Evolutionary conservation across 2,797 vertebrate genomes (phyloP).

Genomic region (Leptoclinus maculatus): DNA sequence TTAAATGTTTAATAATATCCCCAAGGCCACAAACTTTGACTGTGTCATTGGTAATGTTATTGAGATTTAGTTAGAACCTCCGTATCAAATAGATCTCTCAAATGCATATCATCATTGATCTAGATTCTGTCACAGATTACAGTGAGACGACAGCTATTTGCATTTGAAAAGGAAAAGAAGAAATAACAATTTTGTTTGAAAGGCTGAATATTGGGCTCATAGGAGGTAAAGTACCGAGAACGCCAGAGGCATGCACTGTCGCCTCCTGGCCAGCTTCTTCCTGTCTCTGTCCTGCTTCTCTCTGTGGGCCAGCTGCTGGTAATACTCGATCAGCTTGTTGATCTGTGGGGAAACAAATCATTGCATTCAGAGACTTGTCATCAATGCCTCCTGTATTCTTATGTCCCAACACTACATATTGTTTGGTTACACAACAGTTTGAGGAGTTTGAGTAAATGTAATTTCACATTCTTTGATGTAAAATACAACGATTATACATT

Average conservation of each 20-base stretch:
- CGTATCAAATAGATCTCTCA: not conserved
- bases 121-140: not conserved
- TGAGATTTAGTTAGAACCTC: not conserved
- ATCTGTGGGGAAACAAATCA: conserved; percentile 83
- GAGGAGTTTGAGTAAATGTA: not conserved
- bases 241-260: conserved; percentile 96
- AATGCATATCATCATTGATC: not conserved
- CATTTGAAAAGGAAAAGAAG: conserved; percentile 24
- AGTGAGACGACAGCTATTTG: conserved; percentile 19
- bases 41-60: not conserved
- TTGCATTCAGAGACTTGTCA: not conserved
- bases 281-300: conserved; percentile 97
- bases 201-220: conserved; percentile 11
- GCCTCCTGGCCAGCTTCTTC: conserved; percentile 95
- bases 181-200: not conserved
- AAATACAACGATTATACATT: not conserved
- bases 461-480: no score
- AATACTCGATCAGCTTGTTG: conserved; percentile 98
- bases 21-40: not conserved
- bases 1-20: not conserved
- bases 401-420: not conserved
- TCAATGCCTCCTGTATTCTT: not conserved
- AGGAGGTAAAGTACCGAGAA: conserved; percentile 91
- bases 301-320: conserved; percentile 97
- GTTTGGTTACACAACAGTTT: not conserved